Evolutionary conservation across 2,797 vertebrate genomes (phyloP), one percentile per base, ranked within the genome.

Genomic region (Ciconia nigra): DNA sequence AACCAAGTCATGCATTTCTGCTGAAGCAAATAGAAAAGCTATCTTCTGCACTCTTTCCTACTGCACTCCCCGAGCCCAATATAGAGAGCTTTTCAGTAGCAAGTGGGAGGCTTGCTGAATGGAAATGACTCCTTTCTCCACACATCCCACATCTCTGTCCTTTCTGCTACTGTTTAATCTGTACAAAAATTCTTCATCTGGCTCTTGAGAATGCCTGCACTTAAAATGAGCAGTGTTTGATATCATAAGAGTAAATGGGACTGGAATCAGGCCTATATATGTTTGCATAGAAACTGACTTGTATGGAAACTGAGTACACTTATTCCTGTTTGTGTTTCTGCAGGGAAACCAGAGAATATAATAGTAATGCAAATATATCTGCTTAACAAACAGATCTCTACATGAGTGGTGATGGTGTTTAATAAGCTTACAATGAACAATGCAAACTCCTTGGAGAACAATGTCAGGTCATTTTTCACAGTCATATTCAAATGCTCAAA

Each of bases 61-160:
- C 74, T 85, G 59, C 71, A 59, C 1, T 26, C 65, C 66, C 41
- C 0, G 0, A 95, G 51, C 29, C 35, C n/a, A 63, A 67, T n/a
- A 82, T 24, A 73, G 29, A 91, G 62, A 92, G 42, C 7, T 85
- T 95, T 84, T 90, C 85, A 77, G 63, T 10, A 61, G 67, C 44
- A 92, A 89, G 78, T 93, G 78, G 93, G 90, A 93, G 74, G 81
- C 67, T 96, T 93, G 70, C 44, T 94, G 93, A 93, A 90, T 89
- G 57, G 86, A 87, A 90, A 90, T 93, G 0, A 92, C 87, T 96
- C 33, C 20, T 92, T 97, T 95, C 63, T 90, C 81, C 67, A 58
- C 94, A 94, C 83, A 65, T 87, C 77, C 91, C 54, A 97, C 92
- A 85, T 74, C 83, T 90, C 61, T 79, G n/a, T 86, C 85, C 15